These are phyloP conservation scores for Ptychoptera albimana DNA, from an alignment of 2,888 invertebrate species.

Conservation along the genomic window DNA sequence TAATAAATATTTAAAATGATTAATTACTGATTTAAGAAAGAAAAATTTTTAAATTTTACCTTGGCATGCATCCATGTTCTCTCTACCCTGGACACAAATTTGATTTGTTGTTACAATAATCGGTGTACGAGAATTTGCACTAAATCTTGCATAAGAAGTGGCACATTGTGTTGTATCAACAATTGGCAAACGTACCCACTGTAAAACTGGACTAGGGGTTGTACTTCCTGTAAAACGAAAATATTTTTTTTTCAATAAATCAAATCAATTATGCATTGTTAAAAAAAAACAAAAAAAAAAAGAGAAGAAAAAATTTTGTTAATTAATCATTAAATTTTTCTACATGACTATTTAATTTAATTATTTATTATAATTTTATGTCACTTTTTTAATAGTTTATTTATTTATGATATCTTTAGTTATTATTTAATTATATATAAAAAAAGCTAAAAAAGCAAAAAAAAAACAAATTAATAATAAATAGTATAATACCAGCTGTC, in stretches of 20 bases:
- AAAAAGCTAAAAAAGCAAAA: no score
- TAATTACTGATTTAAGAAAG: not conserved
- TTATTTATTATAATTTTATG: not conserved
- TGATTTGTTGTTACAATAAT: conserved; percentile 27
- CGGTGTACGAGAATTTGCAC: conserved; percentile 28
- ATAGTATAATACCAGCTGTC: conserved; percentile 40
- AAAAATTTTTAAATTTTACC: conserved; percentile 14
- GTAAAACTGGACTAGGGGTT: conserved; percentile 21
- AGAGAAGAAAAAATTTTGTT: no score
- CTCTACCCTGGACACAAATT: conserved; percentile 27
- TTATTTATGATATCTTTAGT: not conserved
- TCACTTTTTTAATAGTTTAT: not conserved
- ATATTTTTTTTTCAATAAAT: no score
- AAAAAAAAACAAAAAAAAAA: no score
- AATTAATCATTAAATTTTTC: not conserved
- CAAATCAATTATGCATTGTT: no score
- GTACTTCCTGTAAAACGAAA: conserved; percentile 7
- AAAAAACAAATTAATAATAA: no score
- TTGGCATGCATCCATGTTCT: conserved; percentile 28
- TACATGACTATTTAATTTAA: not conserved
- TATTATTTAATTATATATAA: no score
- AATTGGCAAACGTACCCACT: conserved; percentile 31
- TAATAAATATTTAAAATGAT: not conserved
- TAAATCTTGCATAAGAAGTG: conserved; percentile 25
- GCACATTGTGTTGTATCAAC: conserved; percentile 28